Base-by-base conservation (phyloP, 2,113 vertebrate species). In the Paracanthobrama guichenoti region DNA sequence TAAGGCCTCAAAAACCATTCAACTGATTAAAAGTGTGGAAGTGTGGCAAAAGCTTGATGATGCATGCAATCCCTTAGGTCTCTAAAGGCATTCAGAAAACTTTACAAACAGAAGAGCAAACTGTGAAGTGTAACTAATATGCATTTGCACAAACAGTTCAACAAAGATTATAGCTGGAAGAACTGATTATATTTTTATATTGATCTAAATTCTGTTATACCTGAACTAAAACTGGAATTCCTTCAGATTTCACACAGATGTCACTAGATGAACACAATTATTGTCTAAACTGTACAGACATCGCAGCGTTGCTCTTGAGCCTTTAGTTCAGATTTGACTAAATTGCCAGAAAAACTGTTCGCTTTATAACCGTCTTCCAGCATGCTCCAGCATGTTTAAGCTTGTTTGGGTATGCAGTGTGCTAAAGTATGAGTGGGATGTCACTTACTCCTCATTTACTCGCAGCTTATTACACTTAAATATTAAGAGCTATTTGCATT, bases 1-100 rank as follows among this genome's bases (percentile, higher is more conserved):
- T 91, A 83, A 86, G 84, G 87, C 67, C 42, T 69, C 48, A 42
- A 55, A 77, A 67, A 35, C 44, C 46, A 72, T 82, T 55, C 67
- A 76, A n/a, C 35, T 86, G 46, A 72, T 46, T 77, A 57, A 77
- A 86, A 39, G 69, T 69, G 48, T 71, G 22, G 20, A 73, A 84
- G 76, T 59, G 42, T 59, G 39, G 53, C 66, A 55, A 83, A 86
- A 75, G 82, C 76, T 50, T 84, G 46, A 42, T 62, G 76, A 75
- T 73, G 81, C 81, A 50, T 79, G 39, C 81, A 55, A 62, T 84
- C 64, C 55, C 35, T 39, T 22, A 55, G 59, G 55, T n/a, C 35
- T 84, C 76, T 64, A 6, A 72, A 39, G 60, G 78, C 72, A 71
- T 84, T 85, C 59, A 85, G 14, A 53, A 83, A 86, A 82, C 78